Evolutionary conservation across 2,113 vertebrate genomes (phyloP), one percentile per base, ranked within the genome.

Genomic region (Apaloderma vittatum): DNA sequence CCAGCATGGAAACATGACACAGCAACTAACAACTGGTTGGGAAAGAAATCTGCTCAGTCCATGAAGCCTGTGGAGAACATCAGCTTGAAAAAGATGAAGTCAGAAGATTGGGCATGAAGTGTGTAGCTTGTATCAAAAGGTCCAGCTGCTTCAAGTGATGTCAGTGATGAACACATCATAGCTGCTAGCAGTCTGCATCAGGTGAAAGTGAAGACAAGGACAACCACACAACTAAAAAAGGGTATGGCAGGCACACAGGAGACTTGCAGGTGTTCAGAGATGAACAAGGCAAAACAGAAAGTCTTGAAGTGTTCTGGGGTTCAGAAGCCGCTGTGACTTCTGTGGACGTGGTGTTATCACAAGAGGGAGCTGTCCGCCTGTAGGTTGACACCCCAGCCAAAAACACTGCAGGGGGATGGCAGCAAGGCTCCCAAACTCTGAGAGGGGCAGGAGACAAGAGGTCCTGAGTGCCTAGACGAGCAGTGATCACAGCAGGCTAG

Each of bases 331-430:
- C 24, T 9, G 48, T 15, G 52, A 52, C 49, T 88, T 68, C 74
- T 26, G 61, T 5, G 84, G 66, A 17, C 91, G 77, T n/a, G 11
- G 90, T 70, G 86, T 52, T 46, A 96, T 87, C 96, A 96, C 94
- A 82, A 96, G 96, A 95, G 95, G 96, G 94, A 96, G 96, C 95
- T 96, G 40, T 96, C 70, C 4, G 49, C 91, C 81, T 34, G 71
- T 40, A 1, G 76, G 57, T 73, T 90, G 87, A 36, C 93, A 96
- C 95, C 95, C 95, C 91, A 21, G 74, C 6, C 19, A 22, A 36
- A 65, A 66, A 49, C 30, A 11, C 52, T 1, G 52, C 66, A 5
- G 51, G 61, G n/a, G 54, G 21, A 8, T 0, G 3, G 52, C 65
- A 68, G 3, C 52, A 3, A 37, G 70, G 51, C 12, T 36, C 37